Evolutionary conservation across 2,113 vertebrate species (phyloP).

Genomic region (Periophthalmus modestus): DNA sequence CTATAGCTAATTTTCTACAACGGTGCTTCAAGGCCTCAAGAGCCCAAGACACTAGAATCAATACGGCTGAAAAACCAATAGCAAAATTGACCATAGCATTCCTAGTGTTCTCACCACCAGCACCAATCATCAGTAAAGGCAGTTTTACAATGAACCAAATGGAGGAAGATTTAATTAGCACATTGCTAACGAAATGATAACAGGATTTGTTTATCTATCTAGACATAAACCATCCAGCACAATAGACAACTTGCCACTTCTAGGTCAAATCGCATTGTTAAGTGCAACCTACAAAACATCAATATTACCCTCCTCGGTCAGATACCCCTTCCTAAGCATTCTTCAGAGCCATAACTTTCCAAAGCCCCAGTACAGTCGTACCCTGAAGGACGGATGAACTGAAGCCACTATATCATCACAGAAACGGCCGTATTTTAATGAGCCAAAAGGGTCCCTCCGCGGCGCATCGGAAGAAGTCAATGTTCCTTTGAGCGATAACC

Average conservation of each 20-base stretch:
- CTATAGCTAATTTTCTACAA: slow-evolving; percentile 29
- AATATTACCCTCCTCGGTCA: slow-evolving; percentile 34
- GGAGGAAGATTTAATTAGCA: slow-evolving; percentile 41
- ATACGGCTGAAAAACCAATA: slow-evolving; percentile 41
- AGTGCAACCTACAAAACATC: slow-evolving; percentile 22
- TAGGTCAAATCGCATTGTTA: slow-evolving; percentile 42
- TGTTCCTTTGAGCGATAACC: slow-evolving; percentile 46
- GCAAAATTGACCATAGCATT: slow-evolving; percentile 18
- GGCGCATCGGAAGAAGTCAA: slow-evolving; percentile 47
- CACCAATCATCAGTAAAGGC: slow-evolving; percentile 6
- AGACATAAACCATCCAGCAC: not conserved
- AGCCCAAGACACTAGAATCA: slow-evolving; percentile 28
- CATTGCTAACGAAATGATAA: slow-evolving; percentile 10
- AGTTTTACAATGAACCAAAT: slow-evolving; percentile 39
- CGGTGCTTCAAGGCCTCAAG: slow-evolving; percentile 13
- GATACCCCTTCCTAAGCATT: slow-evolving; percentile 20
- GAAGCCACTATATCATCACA: slow-evolving; percentile 25
- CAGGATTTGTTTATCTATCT: slow-evolving; percentile 1
- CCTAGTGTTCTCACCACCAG: slow-evolving; percentile 2
- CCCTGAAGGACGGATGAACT: slow-evolving; percentile 46
- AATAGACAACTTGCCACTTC: slow-evolving; percentile 27
- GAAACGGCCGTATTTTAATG: slow-evolving; percentile 41
- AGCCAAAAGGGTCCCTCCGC: slow-evolving; percentile 34
- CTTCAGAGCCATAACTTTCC: slow-evolving; percentile 17
- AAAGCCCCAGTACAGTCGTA: slow-evolving; percentile 32